A percentile compares a stretch with the other conserved stretches of the same genome.
These are phyloP conservation scores for Oryzias woworae DNA, from an alignment of 2,113 vertebrate genomes.

Conservation along the genomic window DNA sequence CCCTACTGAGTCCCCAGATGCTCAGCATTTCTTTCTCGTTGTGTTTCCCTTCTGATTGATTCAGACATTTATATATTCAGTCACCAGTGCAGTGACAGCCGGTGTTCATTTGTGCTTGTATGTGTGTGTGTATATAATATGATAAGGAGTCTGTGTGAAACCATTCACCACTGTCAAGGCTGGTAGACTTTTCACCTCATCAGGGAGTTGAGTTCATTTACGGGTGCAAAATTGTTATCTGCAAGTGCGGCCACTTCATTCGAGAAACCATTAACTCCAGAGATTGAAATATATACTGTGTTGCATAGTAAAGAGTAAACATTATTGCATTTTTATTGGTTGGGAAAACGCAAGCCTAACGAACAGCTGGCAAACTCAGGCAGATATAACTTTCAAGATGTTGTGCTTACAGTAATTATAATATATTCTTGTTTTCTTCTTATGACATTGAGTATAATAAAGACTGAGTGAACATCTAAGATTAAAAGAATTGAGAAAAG, in stretches of 20 bases:
- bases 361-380: slow-evolving; percentile 42
- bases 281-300: slow-evolving; percentile 62
- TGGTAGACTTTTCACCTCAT: slow-evolving; percentile 54
- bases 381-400: slow-evolving; percentile 28
- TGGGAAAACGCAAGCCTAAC: slow-evolving; percentile 38
- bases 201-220: slow-evolving; percentile 65
- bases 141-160: slow-evolving; percentile 33
- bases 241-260: slow-evolving; percentile 57
- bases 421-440: slow-evolving; percentile 8
- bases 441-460: background rate
- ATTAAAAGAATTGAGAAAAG: background rate
- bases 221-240: slow-evolving; percentile 59
- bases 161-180: slow-evolving; percentile 29
- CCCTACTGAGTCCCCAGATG: slow-evolving; percentile 36
- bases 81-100: slow-evolving; percentile 29
- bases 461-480: background rate
- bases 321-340: slow-evolving; percentile 59
- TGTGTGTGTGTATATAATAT: slow-evolving; percentile 33
- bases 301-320: slow-evolving; percentile 54
- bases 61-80: slow-evolving; percentile 51
- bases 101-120: slow-evolving; percentile 5
- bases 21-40: slow-evolving; percentile 21
- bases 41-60: slow-evolving; percentile 35
- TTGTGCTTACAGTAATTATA: slow-evolving; percentile 13
- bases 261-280: slow-evolving; percentile 63